A percentile compares a stretch with the other conserved stretches of the same genome.
phyloP scores from a whole-genome alignment of 1,140 invertebrate genomes.

The Nomia melanderi region DNA sequence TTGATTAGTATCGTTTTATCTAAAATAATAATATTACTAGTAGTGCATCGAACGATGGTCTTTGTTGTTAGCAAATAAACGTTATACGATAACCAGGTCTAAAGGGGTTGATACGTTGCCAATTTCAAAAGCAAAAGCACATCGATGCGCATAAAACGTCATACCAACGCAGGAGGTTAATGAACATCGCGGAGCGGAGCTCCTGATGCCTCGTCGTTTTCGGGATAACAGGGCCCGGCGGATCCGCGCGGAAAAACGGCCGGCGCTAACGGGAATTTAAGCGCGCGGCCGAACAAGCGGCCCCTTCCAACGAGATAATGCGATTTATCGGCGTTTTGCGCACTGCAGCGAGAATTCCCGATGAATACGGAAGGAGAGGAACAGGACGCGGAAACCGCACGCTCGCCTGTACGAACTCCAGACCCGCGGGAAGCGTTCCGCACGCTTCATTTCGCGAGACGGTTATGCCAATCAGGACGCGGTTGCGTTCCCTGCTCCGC shows the following conservation, averaged over 20 bases:
- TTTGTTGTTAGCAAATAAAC: too few relatives aligned
- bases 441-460: conserved; percentile 1
- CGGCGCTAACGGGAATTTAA: conserved; percentile 47
- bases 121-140: too few relatives aligned
- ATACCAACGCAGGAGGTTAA: too few relatives aligned
- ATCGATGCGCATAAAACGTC: too few relatives aligned
- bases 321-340: conserved; percentile 64
- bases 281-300: conserved; percentile 51
- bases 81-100: too few relatives aligned
- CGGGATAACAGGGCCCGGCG: conserved; percentile 26
- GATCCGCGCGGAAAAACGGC: conserved; percentile 26
- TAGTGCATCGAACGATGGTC: too few relatives aligned
- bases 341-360: conserved; percentile 61
- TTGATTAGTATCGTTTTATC: too few relatives aligned
- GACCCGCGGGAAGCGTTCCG: neutral
- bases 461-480: conserved; percentile 3
- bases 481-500: neutral
- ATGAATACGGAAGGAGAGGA: conserved; percentile 43
- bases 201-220: conserved; percentile 23
- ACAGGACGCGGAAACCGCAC: neutral
- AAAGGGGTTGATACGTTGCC: too few relatives aligned
- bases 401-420: too few relatives aligned
- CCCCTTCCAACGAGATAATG: conserved; percentile 45
- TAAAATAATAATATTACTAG: too few relatives aligned
- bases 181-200: conserved; percentile 32